Conservation (phyloP, 2,113 vertebrate genomes). For the Propithecus coquereli region DNA sequence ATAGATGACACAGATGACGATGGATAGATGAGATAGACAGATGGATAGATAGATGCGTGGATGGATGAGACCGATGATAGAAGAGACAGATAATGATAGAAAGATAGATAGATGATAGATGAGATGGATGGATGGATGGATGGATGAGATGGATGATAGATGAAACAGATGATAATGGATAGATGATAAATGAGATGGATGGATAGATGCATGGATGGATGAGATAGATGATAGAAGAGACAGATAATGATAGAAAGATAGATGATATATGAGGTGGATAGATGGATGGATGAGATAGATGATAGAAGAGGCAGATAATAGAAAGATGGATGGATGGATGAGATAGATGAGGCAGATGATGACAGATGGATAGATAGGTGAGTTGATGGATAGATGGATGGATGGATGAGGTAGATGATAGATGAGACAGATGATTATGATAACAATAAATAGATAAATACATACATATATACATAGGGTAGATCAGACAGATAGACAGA, state of each 20-base stretch:
- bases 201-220: neutral
- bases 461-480: neutral
- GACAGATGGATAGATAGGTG: no score
- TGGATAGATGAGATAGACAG: neutral
- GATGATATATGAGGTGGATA: neutral
- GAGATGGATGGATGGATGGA: neutral
- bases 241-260: neutral
- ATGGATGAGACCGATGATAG: neutral
- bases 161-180: neutral
- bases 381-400: neutral
- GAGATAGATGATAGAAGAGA: neutral
- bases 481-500: neutral
- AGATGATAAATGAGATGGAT: neutral
- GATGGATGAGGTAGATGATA: no score
- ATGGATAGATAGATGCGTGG: neutral
- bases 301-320: no score
- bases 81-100: no score
- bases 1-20: neutral
- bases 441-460: neutral
- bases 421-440: neutral
- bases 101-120: neutral
- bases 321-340: neutral
- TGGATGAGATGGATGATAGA: neutral
- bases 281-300: neutral
- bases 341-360: neutral